phyloP scores from a whole-genome alignment of 92 coral and sea anemone species.

The Anthopleura xanthogrammica region DNA sequence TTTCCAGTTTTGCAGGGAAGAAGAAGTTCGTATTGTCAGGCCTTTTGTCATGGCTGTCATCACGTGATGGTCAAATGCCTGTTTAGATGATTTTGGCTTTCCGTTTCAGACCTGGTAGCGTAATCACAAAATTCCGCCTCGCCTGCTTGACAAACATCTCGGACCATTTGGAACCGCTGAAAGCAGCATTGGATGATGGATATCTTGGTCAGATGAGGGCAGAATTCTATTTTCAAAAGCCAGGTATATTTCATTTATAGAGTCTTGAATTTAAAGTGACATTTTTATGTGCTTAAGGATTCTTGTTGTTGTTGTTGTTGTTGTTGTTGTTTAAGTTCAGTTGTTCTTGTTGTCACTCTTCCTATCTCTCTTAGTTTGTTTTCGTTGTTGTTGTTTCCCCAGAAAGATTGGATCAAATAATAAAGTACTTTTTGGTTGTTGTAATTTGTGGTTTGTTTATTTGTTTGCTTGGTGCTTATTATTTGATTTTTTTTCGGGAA shows the following conservation, averaged over 20 bases:
- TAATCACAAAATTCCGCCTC: slow-evolving; percentile 34
- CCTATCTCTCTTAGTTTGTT: too few relatives aligned
- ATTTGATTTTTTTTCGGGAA: too few relatives aligned
- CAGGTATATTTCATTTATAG: slow-evolving; percentile 6
- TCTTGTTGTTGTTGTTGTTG: background rate
- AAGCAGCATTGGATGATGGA: slow-evolving; percentile 41
- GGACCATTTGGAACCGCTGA: slow-evolving; percentile 23
- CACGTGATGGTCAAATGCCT: too few relatives aligned
- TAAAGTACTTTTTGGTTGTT: too few relatives aligned
- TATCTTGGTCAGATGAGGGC: slow-evolving; percentile 50
- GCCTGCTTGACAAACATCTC: slow-evolving; percentile 17
- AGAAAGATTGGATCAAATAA: too few relatives aligned
- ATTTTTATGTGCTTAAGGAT: too few relatives aligned
- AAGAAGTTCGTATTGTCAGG: too few relatives aligned
- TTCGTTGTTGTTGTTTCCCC: background rate
- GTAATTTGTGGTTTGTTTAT: background rate
- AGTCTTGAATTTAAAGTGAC: background rate
- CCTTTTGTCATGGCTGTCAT: too few relatives aligned
- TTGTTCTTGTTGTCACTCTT: too few relatives aligned
- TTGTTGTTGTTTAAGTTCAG: too few relatives aligned
- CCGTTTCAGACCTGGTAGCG: slow-evolving; percentile 39
- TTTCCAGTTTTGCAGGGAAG: too few relatives aligned
- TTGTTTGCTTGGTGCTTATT: background rate
- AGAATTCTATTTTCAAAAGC: slow-evolving; percentile 11
- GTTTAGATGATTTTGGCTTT: background rate